A percentile compares a stretch with the other conserved stretches of the same genome.
Evolutionary conservation across 2,888 invertebrate genomes (phyloP).

Genomic region (Ecliptopera silaceata): DNA sequence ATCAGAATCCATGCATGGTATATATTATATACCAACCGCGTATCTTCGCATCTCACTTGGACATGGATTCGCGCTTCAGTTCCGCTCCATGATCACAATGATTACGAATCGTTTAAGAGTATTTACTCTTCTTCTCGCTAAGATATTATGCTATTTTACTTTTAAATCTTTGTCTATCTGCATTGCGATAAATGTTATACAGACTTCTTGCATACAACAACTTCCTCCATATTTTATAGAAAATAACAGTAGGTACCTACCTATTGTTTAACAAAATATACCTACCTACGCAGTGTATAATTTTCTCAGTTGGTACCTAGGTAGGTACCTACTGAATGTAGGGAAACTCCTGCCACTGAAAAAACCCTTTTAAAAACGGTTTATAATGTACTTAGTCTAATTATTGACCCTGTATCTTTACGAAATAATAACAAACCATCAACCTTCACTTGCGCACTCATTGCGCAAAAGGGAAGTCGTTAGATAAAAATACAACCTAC

Average conservation of each 20-base stretch:
- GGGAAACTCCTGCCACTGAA: no score
- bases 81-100: constrained; percentile 14
- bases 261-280: no score
- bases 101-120: constrained; percentile 13
- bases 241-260: no score
- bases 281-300: no score
- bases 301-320: no score
- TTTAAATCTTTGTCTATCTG: background rate
- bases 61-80: constrained; percentile 20
- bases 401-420: background rate
- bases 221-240: no score
- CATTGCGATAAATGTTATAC: no score
- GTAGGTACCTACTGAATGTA: no score
- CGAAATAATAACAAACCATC: constrained; percentile 1
- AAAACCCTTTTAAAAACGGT: no score
- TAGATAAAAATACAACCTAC: background rate
- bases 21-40: constrained; percentile 6
- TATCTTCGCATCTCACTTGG: constrained; percentile 9
- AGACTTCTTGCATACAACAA: no score
- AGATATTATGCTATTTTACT: background rate
- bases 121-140: constrained; percentile 17
- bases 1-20: no score
- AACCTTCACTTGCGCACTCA: constrained; percentile 7
- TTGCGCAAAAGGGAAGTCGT: constrained; percentile 7
- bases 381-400: no score